Conservation (phyloP, 1,140 invertebrate species). For the Drosophila suzukii region DNA sequence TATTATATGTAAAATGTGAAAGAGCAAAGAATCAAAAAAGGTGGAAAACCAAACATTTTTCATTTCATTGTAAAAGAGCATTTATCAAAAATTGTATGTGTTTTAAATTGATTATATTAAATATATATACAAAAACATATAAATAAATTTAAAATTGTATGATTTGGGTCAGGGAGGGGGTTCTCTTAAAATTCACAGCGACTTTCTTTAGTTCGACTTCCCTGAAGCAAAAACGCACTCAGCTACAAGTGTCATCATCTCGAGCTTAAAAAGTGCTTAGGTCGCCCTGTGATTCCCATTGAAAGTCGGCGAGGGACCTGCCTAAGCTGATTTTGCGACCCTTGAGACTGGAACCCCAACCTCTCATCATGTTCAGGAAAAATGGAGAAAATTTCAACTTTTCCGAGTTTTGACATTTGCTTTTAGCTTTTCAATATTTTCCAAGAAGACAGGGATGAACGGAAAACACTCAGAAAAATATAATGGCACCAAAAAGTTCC, state of each 20-base stretch:
- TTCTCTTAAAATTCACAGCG: background rate
- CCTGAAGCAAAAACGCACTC: slow-evolving; percentile 15
- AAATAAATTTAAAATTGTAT: slow-evolving; percentile 59
- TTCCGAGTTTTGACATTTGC: slow-evolving; percentile 69
- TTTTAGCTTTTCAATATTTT: slow-evolving; percentile 45
- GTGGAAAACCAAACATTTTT: slow-evolving; percentile 49
- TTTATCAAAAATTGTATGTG: slow-evolving; percentile 84
- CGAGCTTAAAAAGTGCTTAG: slow-evolving; percentile 45
- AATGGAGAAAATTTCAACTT: slow-evolving; percentile 44
- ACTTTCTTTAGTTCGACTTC: slow-evolving; percentile 9
- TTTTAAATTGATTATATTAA: slow-evolving; percentile 82
- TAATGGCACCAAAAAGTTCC: background rate
- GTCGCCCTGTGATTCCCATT: slow-evolving; percentile 45
- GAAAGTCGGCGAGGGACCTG: slow-evolving; percentile 35
- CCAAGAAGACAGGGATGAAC: slow-evolving; percentile 1
- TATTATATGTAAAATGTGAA: slow-evolving; percentile 63
- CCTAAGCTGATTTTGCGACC: slow-evolving; percentile 66
- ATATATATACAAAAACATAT: slow-evolving; percentile 77
- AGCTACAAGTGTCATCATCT: slow-evolving; percentile 65
- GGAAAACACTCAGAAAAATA: background rate
- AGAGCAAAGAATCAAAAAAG: slow-evolving; percentile 59
- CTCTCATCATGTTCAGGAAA: background rate
- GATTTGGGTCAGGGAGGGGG: slow-evolving; percentile 22
- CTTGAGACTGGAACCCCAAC: slow-evolving; percentile 45
- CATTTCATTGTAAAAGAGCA: slow-evolving; percentile 80